A percentile compares a stretch with the other conserved stretches of the same genome.
phyloP scores from a whole-genome alignment of 1,140 invertebrate species.

The Drosophila burlai region DNA sequence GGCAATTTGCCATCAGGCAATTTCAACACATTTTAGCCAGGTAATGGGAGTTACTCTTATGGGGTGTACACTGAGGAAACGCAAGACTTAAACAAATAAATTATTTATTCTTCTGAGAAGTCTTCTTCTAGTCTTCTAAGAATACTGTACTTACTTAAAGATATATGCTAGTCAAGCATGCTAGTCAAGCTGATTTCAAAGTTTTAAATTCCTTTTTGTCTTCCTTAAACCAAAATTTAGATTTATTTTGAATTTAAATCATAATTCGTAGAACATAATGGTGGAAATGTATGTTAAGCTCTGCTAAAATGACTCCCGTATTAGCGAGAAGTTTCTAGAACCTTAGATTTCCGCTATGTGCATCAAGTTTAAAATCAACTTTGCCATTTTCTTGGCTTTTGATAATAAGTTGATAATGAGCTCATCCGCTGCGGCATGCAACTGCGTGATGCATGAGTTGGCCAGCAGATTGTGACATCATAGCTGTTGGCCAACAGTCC shows the following conservation, averaged over 20 bases:
- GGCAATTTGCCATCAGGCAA: constrained; percentile 67
- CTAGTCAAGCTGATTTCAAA: no score
- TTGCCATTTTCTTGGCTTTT: constrained; percentile 56
- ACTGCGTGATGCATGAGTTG: constrained; percentile 62
- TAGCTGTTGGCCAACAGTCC: constrained; percentile 13
- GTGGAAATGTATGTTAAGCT: not conserved
- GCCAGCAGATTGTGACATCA: constrained; percentile 68
- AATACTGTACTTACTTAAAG: no score
- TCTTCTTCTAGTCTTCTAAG: not conserved
- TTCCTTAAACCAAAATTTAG: no score
- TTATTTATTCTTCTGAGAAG: not conserved
- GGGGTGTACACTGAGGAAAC: constrained; percentile 3
- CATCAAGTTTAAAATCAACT: constrained; percentile 36
- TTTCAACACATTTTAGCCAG: constrained; percentile 54
- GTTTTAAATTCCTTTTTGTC: no score
- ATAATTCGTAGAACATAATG: not conserved
- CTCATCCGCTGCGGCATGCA: constrained; percentile 54
- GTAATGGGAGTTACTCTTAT: constrained; percentile 29
- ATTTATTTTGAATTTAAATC: not conserved
- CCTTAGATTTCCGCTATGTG: constrained; percentile 6
- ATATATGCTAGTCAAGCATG: no score
- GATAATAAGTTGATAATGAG: constrained; percentile 78
- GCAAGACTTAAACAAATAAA: not conserved
- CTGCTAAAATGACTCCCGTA: not conserved
- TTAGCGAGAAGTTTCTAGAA: not conserved